Base-by-base conservation (phyloP, 2,888 invertebrate genomes). In the Plutella xylostella region DNA sequence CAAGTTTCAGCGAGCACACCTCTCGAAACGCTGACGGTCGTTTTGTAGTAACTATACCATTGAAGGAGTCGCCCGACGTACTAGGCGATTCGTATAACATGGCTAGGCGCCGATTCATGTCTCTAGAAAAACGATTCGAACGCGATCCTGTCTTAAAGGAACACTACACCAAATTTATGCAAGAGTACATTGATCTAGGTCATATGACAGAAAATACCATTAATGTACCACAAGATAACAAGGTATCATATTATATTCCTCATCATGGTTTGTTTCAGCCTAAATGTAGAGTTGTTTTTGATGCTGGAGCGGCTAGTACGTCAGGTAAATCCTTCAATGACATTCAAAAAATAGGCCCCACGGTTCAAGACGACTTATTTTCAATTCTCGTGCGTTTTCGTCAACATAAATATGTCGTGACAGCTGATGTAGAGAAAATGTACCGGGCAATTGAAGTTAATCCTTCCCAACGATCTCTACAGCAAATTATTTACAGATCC, bases 41-140 rank as follows among this genome's bases (percentile, higher is more conserved):
- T 12, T 59, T 58, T 47, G 47, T 53, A 9, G 55, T 58, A n/a
- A 51, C 49, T 6, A 51, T 58, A 22, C 56, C 59, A n/a, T 44
- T 57, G n/a, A 56, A 55, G 34, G 40, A 47, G 19, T 43, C 46
- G 25, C 52, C 52, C 7, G 19, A 46, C 4, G 48, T 45, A 11
- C 45, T 60, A 38, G 56, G 58, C 1, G 54, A 56, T 14, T 51
- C 55, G 7, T 55, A 49, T 30, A 9, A 34, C 14, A 39, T 45
- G 39, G 54, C 56, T 1, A 48, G 52, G 41, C 42, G 43, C 28
- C 47, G 56, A n/a, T 57, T 60, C 43, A 42, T 55, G 6, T 51
- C 53, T n/a, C 30, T 59, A 31, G 58, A 60, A 42, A 9, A n/a
- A 28, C 14, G 33, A 33, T 15, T 33, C 17, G 33, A 38, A 17